These are phyloP conservation scores for Drosophila prosaltans DNA, from an alignment of 1,140 invertebrate genomes.

Conservation along the genomic window DNA sequence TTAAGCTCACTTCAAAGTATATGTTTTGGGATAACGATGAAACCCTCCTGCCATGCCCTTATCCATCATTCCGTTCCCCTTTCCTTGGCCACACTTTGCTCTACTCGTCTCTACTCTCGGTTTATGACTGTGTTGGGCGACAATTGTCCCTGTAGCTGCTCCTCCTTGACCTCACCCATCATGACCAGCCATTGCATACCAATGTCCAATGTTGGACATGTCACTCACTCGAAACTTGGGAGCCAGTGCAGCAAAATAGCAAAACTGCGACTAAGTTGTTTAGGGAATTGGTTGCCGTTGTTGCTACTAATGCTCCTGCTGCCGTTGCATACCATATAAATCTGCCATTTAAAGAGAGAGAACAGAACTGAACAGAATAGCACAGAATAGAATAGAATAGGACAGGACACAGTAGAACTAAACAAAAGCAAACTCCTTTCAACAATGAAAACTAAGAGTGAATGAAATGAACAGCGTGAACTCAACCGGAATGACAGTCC, in stretches of 20 bases:
- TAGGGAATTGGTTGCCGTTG: constrained; percentile 8
- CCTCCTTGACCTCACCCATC: not conserved
- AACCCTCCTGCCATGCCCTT: constrained; percentile 4
- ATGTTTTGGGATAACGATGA: constrained; percentile 20
- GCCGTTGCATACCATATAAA: constrained; percentile 16
- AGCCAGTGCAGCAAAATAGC: constrained; percentile 17
- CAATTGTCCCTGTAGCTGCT: constrained; percentile 2
- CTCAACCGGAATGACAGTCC: constrained; percentile 22
- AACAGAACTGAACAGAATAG: not conserved
- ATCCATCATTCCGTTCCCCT: not conserved
- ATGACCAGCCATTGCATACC: constrained; percentile 11
- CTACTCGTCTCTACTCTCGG: not conserved
- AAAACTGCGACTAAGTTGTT: constrained; percentile 21
- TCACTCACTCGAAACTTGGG: constrained; percentile 21
- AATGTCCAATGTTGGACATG: constrained; percentile 22
- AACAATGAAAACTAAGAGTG: constrained; percentile 27
- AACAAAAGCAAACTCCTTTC: constrained; percentile 4
- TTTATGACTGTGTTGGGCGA: constrained; percentile 13
- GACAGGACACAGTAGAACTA: not conserved
- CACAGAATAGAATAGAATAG: constrained; percentile 19
- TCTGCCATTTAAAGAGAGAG: constrained; percentile 32
- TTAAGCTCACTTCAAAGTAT: constrained; percentile 20
- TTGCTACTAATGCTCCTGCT: not conserved
- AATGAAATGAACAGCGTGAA: constrained; percentile 30
- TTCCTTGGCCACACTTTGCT: not conserved